These are phyloP conservation scores for Poeciliopsis occidentalis DNA, from an alignment of 2,113 vertebrate species.

Conservation along the genomic window DNA sequence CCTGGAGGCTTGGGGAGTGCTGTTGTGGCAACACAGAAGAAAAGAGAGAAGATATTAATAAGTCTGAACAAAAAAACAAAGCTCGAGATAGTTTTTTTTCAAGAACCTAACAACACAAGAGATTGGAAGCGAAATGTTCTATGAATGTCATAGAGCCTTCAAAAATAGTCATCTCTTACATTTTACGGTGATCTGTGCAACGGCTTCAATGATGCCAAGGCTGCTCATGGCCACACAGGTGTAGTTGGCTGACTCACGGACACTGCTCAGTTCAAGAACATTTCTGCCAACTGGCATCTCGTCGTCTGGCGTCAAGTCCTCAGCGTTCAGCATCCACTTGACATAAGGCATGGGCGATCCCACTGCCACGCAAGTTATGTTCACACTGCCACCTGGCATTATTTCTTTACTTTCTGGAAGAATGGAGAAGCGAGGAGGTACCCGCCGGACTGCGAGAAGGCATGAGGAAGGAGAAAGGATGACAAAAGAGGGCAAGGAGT, in stretches of 20 bases:
- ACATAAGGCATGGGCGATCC: constrained; percentile 99
- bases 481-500: constrained; percentile 81
- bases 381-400: constrained; percentile 97
- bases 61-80: not conserved
- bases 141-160: not conserved
- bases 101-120: not conserved
- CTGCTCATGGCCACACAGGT: constrained; percentile 99
- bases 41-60: not conserved
- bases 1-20: constrained; percentile 97
- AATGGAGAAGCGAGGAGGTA: constrained; percentile 98
- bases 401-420: constrained; percentile 95
- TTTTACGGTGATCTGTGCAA: constrained; percentile 95
- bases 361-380: constrained; percentile 98
- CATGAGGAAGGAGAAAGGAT: constrained; percentile 74
- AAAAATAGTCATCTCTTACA: constrained; percentile 63
- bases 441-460: constrained; percentile 90
- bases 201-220: constrained; percentile 95
- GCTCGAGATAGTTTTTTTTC: not conserved
- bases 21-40: constrained; percentile 63
- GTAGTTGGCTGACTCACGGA: constrained; percentile 98
- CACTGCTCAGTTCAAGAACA: constrained; percentile 93
- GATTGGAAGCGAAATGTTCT: not conserved
- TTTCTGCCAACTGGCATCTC: constrained; percentile 98
- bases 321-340: constrained; percentile 97
- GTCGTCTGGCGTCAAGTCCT: constrained; percentile 96